These are phyloP conservation scores for Macrobrachium rosenbergii DNA, from an alignment of 1,140 invertebrate species.

Conservation along the genomic window DNA sequence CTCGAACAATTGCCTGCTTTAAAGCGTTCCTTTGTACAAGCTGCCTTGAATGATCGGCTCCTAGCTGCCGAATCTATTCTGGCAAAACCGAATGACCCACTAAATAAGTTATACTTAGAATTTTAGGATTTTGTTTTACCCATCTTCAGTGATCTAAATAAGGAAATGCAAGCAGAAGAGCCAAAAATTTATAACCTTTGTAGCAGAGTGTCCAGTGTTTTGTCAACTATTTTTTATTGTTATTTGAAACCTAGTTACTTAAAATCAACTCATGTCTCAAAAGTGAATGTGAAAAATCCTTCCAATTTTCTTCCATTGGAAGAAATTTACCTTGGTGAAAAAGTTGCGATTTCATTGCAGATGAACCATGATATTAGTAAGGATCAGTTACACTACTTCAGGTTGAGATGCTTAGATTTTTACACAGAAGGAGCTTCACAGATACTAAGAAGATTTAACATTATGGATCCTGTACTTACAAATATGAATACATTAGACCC, in stretches of 20 bases:
- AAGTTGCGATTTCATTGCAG: too few species aligned
- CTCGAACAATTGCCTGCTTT: not conserved
- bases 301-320: too few species aligned
- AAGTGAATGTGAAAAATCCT: not conserved
- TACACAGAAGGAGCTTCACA: too few species aligned
- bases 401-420: too few species aligned
- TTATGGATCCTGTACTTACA: too few species aligned
- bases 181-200: not conserved
- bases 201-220: not conserved
- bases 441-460: too few species aligned
- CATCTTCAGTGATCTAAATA: conserved; percentile 14
- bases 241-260: conserved; percentile 17
- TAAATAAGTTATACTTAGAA: conserved; percentile 6
- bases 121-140: conserved; percentile 27
- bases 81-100: conserved; percentile 6
- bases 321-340: too few species aligned
- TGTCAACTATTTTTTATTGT: conserved; percentile 28
- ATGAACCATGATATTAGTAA: too few species aligned
- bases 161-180: conserved; percentile 21
- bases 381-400: too few species aligned
- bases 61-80: conserved; percentile 5
- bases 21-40: conserved; percentile 6
- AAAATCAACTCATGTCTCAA: conserved; percentile 19
- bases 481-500: too few species aligned
- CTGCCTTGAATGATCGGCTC: conserved; percentile 7